These are phyloP conservation scores for Crenichthys baileyi DNA, from an alignment of 2,797 vertebrate genomes.

Conservation along the genomic window DNA sequence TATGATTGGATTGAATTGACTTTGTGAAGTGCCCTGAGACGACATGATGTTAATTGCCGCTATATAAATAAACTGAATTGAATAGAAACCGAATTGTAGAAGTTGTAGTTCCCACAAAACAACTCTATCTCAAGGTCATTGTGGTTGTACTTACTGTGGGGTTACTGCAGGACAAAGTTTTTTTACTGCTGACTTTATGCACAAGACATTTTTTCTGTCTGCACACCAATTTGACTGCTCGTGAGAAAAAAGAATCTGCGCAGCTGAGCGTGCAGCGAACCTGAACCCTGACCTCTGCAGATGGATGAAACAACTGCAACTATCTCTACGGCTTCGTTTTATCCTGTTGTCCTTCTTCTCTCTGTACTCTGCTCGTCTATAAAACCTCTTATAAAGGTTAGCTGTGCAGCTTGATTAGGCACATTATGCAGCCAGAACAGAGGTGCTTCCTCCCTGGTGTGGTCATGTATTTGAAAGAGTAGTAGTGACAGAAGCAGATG, in stretches of 20 bases:
- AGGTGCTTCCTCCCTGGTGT: background rate
- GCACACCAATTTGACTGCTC: background rate
- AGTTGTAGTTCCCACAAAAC: background rate
- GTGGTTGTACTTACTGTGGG: background rate
- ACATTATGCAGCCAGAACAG: constrained; percentile 1
- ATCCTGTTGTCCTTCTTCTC: background rate
- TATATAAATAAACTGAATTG: no score
- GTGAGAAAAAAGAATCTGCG: background rate
- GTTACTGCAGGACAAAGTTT: background rate
- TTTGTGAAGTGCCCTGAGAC: no score
- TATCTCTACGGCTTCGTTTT: background rate
- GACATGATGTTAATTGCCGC: no score
- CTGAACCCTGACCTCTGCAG: background rate
- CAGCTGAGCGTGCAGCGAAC: background rate
- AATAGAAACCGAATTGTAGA: no score
- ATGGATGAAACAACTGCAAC: background rate
- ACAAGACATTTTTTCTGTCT: background rate
- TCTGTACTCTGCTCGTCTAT: background rate
- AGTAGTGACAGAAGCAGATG: background rate
- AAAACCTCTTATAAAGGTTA: background rate
- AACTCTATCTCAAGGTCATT: background rate
- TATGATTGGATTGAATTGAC: no score
- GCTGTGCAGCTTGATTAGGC: constrained; percentile 1
- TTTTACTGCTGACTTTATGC: background rate
- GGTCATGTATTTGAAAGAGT: background rate